phyloP scores from a whole-genome alignment of 2,888 invertebrate species.

The Cantharis rustica region DNA sequence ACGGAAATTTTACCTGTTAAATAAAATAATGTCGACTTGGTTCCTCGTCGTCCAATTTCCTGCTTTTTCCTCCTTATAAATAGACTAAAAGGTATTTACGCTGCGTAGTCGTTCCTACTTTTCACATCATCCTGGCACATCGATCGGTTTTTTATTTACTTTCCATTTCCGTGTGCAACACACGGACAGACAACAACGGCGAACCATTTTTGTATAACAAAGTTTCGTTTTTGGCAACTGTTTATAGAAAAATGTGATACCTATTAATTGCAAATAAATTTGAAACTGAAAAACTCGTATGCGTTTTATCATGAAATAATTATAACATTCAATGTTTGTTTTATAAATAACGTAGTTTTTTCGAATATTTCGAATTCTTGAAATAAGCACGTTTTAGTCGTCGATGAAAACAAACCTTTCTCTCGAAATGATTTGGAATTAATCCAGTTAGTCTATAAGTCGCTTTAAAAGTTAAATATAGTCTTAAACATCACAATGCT shows the following conservation, averaged over 20 bases:
- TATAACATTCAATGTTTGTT: neutral
- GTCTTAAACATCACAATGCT: conserved; percentile 34
- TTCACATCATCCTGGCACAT: neutral
- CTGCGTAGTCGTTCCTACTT: neutral
- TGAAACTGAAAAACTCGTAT: neutral
- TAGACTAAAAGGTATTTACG: neutral
- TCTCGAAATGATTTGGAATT: conserved; percentile 14
- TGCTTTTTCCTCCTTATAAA: neutral
- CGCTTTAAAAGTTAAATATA: conserved; percentile 26
- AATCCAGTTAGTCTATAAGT: conserved; percentile 14
- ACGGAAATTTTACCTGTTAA: neutral
- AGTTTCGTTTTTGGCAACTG: neutral
- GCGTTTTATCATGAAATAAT: neutral
- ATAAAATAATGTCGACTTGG: neutral
- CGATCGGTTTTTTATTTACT: neutral
- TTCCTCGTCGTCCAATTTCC: neutral
- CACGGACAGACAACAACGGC: neutral
- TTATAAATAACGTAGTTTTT: neutral
- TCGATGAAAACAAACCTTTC: neutral
- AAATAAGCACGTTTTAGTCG: neutral
- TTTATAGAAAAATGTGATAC: neutral
- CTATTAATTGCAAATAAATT: neutral
- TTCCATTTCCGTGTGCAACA: neutral
- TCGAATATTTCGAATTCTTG: neutral
- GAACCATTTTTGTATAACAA: neutral